These are phyloP conservation scores for Pseudomugil gertrudae DNA, from an alignment of 2,797 vertebrate species.

Conservation along the genomic window DNA sequence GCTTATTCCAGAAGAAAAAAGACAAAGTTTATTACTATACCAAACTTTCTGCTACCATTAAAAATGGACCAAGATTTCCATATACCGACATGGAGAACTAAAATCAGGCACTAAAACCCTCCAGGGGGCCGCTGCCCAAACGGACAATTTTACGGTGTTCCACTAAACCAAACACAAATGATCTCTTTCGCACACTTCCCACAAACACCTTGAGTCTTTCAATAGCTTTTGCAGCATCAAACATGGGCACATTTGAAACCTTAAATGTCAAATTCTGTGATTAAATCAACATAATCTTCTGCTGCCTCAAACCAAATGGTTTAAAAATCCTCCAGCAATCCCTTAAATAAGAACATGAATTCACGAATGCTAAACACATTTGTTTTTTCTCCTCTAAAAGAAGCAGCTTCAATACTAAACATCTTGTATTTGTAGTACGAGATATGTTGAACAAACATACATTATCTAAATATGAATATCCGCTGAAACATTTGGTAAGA, in stretches of 20 bases:
- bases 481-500: constrained; percentile 60
- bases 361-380: constrained; percentile 71
- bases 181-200: neutral
- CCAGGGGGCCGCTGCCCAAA: constrained; percentile 11
- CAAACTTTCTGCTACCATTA: constrained; percentile 33
- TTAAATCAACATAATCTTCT: constrained; percentile 70
- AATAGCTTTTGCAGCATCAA: constrained; percentile 35
- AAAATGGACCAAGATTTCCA: constrained; percentile 50
- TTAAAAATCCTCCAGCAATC: constrained; percentile 68
- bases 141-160: constrained; percentile 28
- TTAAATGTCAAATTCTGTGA: constrained; percentile 61
- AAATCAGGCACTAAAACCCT: constrained; percentile 49
- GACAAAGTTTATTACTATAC: constrained; percentile 31
- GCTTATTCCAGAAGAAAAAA: constrained; percentile 13
- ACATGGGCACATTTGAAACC: constrained; percentile 48
- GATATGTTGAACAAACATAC: constrained; percentile 68
- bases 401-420: constrained; percentile 60
- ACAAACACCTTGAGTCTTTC: constrained; percentile 40
- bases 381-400: constrained; percentile 53
- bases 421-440: constrained; percentile 51
- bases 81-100: constrained; percentile 32
- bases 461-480: constrained; percentile 68
- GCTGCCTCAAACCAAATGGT: constrained; percentile 68
- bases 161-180: constrained; percentile 16
- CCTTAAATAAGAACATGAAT: constrained; percentile 64